Evolutionary conservation across 2,113 vertebrate genomes (phyloP).

Genomic region (Ophthalmolycus amberensis): DNA sequence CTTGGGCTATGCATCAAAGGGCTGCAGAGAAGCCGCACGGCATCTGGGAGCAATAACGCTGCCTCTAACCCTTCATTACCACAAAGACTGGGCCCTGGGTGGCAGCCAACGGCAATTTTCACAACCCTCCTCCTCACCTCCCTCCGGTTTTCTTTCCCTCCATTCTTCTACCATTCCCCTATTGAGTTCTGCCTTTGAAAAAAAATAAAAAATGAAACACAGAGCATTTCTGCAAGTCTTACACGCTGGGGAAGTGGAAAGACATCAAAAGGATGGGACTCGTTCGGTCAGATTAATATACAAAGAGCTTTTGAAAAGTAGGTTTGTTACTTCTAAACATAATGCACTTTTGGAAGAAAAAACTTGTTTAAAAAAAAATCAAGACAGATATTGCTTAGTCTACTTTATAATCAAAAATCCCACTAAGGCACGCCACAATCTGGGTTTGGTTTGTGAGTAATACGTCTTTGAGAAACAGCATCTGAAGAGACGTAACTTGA

Average conservation of each 20-base stretch:
- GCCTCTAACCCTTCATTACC: conserved; percentile 87
- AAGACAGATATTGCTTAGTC: not conserved
- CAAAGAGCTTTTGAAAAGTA: not conserved
- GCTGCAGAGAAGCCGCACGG: conserved; percentile 77
- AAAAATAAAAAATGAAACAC: conserved; percentile 24
- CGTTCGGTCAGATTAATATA: not conserved
- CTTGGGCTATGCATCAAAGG: conserved; percentile 84
- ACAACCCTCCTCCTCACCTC: conserved; percentile 79
- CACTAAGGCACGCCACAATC: not conserved
- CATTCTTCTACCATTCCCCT: conserved; percentile 69
- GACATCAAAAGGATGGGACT: conserved; percentile 28
- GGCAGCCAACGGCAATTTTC: conserved; percentile 84
- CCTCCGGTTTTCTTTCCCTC: conserved; percentile 73
- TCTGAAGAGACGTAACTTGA: conserved; percentile 47
- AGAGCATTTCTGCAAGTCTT: conserved; percentile 47
- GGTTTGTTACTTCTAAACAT: not conserved
- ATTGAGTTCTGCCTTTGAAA: conserved; percentile 56
- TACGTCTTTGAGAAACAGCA: conserved; percentile 18
- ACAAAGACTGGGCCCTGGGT: conserved; percentile 85
- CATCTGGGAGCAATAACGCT: conserved; percentile 88
- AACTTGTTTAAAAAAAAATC: not conserved
- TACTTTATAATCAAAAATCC: conserved; percentile 1
- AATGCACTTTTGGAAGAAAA: not conserved
- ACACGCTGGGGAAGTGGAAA: conserved; percentile 10
- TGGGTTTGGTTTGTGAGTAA: conserved; percentile 37